phyloP scores from a whole-genome alignment of 2,113 vertebrate genomes.

The Montifringilla adamsi region DNA sequence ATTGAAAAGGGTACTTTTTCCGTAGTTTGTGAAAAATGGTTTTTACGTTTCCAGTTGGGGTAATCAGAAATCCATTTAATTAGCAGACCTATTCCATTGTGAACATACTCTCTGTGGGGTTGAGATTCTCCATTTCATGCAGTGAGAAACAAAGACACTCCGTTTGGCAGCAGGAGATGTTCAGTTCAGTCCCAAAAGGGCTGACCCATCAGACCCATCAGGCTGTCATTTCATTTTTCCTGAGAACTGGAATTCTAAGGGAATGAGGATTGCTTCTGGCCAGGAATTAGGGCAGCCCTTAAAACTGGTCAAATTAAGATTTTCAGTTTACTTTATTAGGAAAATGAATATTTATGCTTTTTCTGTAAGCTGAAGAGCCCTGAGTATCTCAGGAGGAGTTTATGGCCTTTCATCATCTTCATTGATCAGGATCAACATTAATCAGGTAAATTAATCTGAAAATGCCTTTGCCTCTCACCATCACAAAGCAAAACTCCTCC shows the following conservation, averaged over 20 bases:
- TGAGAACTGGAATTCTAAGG: background rate
- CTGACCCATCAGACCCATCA: background rate
- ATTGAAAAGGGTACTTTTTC: background rate
- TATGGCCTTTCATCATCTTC: slow-evolving; percentile 31
- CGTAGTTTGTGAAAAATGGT: background rate
- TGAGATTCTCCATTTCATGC: background rate
- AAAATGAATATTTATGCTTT: background rate
- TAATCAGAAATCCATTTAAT: background rate
- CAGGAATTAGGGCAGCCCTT: background rate
- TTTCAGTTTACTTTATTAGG: background rate
- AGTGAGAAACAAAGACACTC: background rate
- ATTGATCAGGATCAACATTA: slow-evolving; percentile 15
- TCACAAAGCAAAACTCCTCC: background rate
- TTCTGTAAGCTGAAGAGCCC: slow-evolving; percentile 1
- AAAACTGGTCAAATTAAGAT: background rate
- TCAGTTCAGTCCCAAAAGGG: background rate
- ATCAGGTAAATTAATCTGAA: slow-evolving; percentile 29
- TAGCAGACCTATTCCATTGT: background rate
- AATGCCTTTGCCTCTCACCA: background rate
- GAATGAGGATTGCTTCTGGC: background rate
- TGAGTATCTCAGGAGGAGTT: slow-evolving; percentile 7
- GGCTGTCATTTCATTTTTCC: background rate
- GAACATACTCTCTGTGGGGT: background rate
- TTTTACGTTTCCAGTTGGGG: background rate
- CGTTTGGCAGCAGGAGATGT: rapidly evolving